phyloP scores from a whole-genome alignment of 2,888 invertebrate species.

The Dolichopus griseipennis region DNA sequence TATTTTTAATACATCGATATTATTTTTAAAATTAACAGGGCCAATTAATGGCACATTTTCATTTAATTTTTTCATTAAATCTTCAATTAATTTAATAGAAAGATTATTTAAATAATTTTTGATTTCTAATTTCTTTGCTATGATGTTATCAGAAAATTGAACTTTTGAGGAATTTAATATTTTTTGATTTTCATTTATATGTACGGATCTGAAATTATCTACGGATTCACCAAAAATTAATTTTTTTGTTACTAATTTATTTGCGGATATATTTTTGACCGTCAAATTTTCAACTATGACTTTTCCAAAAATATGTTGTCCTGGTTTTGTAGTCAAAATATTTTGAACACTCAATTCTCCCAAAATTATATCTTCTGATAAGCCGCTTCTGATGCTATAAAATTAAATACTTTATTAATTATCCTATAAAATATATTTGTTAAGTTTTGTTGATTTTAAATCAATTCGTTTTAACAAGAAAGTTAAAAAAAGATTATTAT shows the following conservation, averaged over 20 bases:
- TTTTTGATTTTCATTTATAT: conserved; percentile 21
- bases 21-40: conserved; percentile 30
- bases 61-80: conserved; percentile 30
- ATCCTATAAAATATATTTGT: too few species aligned
- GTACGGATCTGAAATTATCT: neutral
- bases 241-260: conserved; percentile 29
- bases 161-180: conserved; percentile 21
- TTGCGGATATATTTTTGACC: conserved; percentile 21
- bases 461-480: too few species aligned
- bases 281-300: conserved; percentile 26
- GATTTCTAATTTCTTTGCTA: conserved; percentile 38
- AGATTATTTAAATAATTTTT: conserved; percentile 31
- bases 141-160: conserved; percentile 33
- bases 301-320: conserved; percentile 26
- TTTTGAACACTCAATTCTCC: neutral
- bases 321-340: neutral
- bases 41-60: conserved; percentile 37
- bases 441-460: too few species aligned
- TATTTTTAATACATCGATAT: conserved; percentile 38
- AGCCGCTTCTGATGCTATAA: neutral
- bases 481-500: too few species aligned
- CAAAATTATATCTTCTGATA: neutral
- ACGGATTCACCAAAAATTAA: conserved; percentile 27
- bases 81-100: conserved; percentile 28
- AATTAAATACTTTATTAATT: too few species aligned